Evolutionary conservation across 2,888 invertebrate species (phyloP).

Genomic region (Gasteruption jaculator): DNA sequence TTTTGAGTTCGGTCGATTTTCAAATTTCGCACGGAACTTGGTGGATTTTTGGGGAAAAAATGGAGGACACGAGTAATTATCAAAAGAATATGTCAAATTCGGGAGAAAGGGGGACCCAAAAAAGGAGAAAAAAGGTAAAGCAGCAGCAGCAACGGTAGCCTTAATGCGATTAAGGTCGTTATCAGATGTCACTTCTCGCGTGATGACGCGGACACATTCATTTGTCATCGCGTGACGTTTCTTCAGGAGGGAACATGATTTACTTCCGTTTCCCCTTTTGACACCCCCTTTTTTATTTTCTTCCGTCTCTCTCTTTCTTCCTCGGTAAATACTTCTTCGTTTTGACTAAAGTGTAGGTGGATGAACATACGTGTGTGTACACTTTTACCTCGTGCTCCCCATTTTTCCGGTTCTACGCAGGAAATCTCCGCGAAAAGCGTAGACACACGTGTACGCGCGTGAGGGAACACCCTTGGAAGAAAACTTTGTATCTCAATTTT

Average conservation of each 20-base stretch:
- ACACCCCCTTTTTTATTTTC: slow-evolving; percentile 22
- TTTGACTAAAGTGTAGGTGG: too few relatives aligned
- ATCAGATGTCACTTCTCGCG: slow-evolving; percentile 49
- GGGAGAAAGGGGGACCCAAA: background rate
- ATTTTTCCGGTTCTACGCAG: slow-evolving; percentile 13
- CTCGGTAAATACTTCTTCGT: background rate
- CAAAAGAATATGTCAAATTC: slow-evolving; percentile 14
- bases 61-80: slow-evolving; percentile 27
- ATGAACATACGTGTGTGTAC: too few relatives aligned
- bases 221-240: slow-evolving; percentile 50
- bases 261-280: slow-evolving; percentile 42
- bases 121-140: slow-evolving; percentile 10
- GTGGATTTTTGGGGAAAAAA: too few relatives aligned
- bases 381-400: slow-evolving; percentile 10
- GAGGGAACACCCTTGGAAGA: slow-evolving; percentile 25
- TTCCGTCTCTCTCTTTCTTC: slow-evolving; percentile 23
- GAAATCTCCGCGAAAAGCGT: slow-evolving; percentile 17
- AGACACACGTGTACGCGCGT: slow-evolving; percentile 17
- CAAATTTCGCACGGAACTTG: too few relatives aligned
- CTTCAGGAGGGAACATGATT: slow-evolving; percentile 46
- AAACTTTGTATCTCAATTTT: too few relatives aligned
- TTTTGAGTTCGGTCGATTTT: too few relatives aligned
- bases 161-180: slow-evolving; percentile 48
- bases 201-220: slow-evolving; percentile 43
- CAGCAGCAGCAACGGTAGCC: slow-evolving; percentile 20